A percentile compares a stretch with the other conserved stretches of the same genome.
These are phyloP conservation scores for Oryzias javanicus DNA, from an alignment of 2,113 vertebrate genomes.

Conservation along the genomic window DNA sequence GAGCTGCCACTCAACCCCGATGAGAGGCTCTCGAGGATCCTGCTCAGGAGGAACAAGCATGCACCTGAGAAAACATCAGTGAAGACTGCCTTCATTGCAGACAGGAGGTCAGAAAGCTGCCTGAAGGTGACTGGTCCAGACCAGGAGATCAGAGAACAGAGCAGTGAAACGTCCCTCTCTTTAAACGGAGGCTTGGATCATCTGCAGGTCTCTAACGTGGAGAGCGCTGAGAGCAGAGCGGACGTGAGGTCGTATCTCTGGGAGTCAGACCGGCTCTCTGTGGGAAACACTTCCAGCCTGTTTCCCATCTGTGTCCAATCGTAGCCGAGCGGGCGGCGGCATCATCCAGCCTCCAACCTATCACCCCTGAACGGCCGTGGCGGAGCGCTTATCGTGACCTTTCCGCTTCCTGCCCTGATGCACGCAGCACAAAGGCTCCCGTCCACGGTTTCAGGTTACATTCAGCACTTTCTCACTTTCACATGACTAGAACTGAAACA, in stretches of 20 bases:
- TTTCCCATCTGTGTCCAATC: slow-evolving; percentile 30
- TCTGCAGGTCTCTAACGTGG: not conserved
- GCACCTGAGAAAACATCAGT: slow-evolving; percentile 2
- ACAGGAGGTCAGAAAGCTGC: slow-evolving; percentile 16
- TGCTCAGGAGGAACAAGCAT: slow-evolving; percentile 1
- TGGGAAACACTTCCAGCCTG: slow-evolving; percentile 16
- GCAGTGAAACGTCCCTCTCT: slow-evolving; percentile 18
- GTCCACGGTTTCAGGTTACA: slow-evolving; percentile 50
- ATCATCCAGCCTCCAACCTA: slow-evolving; percentile 19
- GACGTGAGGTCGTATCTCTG: slow-evolving; percentile 20
- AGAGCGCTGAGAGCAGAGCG: not conserved
- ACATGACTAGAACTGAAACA: no score
- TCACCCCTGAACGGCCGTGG: slow-evolving; percentile 23
- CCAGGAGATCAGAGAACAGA: slow-evolving; percentile 12
- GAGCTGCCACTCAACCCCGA: slow-evolving; percentile 3
- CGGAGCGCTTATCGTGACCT: slow-evolving; percentile 46
- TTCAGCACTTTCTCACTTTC: slow-evolving; percentile 50
- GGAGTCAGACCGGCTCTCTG: slow-evolving; percentile 4
- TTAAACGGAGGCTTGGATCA: slow-evolving; percentile 36
- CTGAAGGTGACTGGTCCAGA: slow-evolving; percentile 12
- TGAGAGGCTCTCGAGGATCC: not conserved
- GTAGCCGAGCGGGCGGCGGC: not conserved
- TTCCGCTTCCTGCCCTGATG: slow-evolving; percentile 43
- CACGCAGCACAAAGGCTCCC: slow-evolving; percentile 22
- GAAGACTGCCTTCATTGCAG: not conserved